phyloP scores from a whole-genome alignment of 2,888 invertebrate species.

The Athalia rosae region DNA sequence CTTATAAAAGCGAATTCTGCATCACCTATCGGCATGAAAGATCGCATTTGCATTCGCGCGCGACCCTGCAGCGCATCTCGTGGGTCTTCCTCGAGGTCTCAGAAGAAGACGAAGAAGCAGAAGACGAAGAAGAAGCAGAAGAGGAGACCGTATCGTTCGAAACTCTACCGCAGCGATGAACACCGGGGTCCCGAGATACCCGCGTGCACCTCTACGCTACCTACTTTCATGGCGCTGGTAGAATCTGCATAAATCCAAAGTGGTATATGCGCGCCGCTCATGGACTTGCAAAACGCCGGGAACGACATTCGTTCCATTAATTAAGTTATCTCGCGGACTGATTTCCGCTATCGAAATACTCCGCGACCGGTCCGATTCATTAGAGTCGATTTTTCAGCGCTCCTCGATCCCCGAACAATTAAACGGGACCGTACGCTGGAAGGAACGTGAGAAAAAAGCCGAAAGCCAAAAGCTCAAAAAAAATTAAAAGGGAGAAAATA shows the following conservation, averaged over 20 bases:
- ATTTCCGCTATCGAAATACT: not conserved
- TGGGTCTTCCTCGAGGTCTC: constrained; percentile 3
- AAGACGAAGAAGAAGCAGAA: too few species aligned
- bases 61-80: not conserved
- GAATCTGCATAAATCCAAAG: constrained; percentile 18
- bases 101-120: constrained; percentile 3
- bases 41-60: constrained; percentile 29
- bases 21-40: constrained; percentile 14
- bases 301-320: not conserved
- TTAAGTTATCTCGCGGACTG: constrained; percentile 20
- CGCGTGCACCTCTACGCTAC: too few species aligned
- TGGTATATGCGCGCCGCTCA: not conserved
- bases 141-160: not conserved
- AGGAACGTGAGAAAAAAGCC: too few species aligned
- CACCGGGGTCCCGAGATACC: too few species aligned
- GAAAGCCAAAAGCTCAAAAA: too few species aligned
- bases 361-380: not conserved
- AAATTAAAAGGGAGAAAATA: too few species aligned
- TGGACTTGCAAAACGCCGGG: not conserved
- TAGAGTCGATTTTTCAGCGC: too few species aligned
- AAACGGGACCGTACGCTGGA: too few species aligned
- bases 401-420: too few species aligned
- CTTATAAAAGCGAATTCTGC: constrained; percentile 29
- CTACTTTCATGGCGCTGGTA: too few species aligned
- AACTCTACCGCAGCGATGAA: not conserved